A percentile compares a stretch with the other conserved stretches of the same genome.
Evolutionary conservation across 2,113 vertebrate species (phyloP).

Genomic region (Antigone vipio): DNA sequence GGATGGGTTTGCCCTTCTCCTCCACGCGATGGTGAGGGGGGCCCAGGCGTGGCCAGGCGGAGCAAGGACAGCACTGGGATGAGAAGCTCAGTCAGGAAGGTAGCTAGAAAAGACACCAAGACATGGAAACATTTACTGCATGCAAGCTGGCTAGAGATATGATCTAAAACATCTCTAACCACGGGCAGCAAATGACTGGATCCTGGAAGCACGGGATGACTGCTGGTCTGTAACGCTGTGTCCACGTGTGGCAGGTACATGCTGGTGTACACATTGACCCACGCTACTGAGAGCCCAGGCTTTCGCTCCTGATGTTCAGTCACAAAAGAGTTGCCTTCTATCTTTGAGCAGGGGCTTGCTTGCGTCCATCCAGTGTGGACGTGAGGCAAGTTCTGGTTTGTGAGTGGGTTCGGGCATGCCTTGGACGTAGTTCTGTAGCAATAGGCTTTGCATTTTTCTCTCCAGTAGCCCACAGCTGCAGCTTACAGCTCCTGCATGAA

Average conservation of each 20-base stretch:
- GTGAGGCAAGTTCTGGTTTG: background rate
- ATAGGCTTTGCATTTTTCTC: background rate
- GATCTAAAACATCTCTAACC: background rate
- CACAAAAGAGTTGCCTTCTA: background rate
- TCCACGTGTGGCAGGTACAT: rapidly evolving
- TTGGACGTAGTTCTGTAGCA: background rate
- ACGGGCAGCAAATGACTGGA: background rate
- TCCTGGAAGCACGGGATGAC: background rate
- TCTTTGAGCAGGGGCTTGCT: background rate
- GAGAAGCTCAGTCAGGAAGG: background rate
- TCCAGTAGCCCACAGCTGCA: background rate
- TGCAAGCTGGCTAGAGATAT: background rate
- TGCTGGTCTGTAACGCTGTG: rapidly evolving
- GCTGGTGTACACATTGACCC: rapidly evolving
- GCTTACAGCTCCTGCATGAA: background rate
- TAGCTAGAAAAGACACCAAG: background rate
- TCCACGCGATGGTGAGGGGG: background rate
- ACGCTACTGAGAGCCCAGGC: rapidly evolving
- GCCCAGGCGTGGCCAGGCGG: background rate
- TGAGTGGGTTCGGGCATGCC: background rate
- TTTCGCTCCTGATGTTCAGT: background rate
- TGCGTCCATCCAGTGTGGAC: background rate
- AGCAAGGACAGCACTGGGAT: background rate
- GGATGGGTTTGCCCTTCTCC: background rate
- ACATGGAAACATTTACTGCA: background rate